A percentile compares a stretch with the other conserved stretches of the same genome.
phyloP scores from a whole-genome alignment of 2,797 vertebrate species.

The Tapirus indicus region DNA sequence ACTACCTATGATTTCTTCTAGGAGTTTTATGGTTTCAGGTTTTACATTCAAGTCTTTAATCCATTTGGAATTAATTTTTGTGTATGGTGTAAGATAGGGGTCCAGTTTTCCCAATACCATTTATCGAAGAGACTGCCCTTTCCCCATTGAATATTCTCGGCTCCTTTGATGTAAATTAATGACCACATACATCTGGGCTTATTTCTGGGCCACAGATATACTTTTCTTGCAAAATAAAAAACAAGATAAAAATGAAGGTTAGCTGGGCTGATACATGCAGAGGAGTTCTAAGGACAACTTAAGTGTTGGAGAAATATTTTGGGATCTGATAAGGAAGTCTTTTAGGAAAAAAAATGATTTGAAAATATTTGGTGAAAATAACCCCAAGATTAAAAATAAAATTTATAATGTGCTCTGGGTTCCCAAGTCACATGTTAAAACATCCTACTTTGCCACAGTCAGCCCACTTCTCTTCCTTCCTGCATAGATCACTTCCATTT shows the following conservation, averaged over 20 bases:
- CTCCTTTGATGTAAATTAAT: too few species aligned
- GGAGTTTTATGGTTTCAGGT: too few species aligned
- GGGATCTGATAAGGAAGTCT: neutral
- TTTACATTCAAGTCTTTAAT: too few species aligned
- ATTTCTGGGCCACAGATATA: neutral
- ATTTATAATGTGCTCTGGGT: neutral
- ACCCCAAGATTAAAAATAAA: slow-evolving; percentile 29
- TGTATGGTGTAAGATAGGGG: too few species aligned
- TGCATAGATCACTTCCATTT: neutral
- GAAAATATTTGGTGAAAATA: slow-evolving; percentile 13
- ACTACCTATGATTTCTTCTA: too few species aligned
- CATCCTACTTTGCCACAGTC: neutral
- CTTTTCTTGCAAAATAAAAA: neutral
- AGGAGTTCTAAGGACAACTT: neutral
- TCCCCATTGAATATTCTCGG: too few species aligned
- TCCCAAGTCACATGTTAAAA: neutral
- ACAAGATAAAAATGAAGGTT: neutral
- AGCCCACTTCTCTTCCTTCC: neutral
- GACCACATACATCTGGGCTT: too few species aligned
- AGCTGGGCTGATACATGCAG: neutral
- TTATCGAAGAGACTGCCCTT: too few species aligned
- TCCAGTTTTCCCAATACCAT: too few species aligned
- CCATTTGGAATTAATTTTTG: too few species aligned
- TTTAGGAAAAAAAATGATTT: neutral
- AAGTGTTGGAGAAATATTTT: neutral